These are phyloP conservation scores for Micrasema longulum DNA, from an alignment of 1,140 invertebrate genomes.

Conservation along the genomic window DNA sequence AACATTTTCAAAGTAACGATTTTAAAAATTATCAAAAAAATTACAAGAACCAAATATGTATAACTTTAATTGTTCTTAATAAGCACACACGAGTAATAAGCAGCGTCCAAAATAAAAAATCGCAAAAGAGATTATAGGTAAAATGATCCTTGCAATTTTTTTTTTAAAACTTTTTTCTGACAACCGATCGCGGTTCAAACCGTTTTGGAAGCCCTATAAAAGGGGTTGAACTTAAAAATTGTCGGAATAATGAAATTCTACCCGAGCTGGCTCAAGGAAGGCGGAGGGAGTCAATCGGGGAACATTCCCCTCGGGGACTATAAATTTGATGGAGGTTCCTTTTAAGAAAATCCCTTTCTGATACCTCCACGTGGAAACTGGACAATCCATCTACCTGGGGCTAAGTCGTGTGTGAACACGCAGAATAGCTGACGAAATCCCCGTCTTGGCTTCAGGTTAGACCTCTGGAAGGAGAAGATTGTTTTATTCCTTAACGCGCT, in stretches of 20 bases:
- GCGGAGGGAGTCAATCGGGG: slow-evolving; percentile 44
- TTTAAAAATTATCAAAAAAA: too few species aligned
- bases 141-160: too few species aligned
- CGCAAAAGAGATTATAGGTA: too few species aligned
- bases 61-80: too few species aligned
- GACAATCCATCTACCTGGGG: slow-evolving; percentile 29
- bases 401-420: slow-evolving; percentile 5
- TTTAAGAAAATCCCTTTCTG: slow-evolving; percentile 52
- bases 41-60: too few species aligned
- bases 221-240: slow-evolving; percentile 48
- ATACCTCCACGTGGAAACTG: slow-evolving; percentile 33
- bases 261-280: slow-evolving; percentile 18
- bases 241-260: slow-evolving; percentile 52
- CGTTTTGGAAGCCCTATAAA: too few species aligned
- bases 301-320: slow-evolving; percentile 40
- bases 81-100: too few species aligned
- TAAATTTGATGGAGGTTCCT: slow-evolving; percentile 52
- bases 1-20: too few species aligned
- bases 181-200: neutral
- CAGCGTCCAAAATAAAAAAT: too few species aligned
- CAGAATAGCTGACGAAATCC: slow-evolving; percentile 5
- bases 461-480: neutral
- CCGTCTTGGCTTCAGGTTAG: neutral
- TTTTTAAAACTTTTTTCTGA: too few species aligned
- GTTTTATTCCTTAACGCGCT: slow-evolving; percentile 12